Evolutionary conservation across 2,113 vertebrate species (phyloP).

Genomic region (Rhegmatorhina hoffmannsi): DNA sequence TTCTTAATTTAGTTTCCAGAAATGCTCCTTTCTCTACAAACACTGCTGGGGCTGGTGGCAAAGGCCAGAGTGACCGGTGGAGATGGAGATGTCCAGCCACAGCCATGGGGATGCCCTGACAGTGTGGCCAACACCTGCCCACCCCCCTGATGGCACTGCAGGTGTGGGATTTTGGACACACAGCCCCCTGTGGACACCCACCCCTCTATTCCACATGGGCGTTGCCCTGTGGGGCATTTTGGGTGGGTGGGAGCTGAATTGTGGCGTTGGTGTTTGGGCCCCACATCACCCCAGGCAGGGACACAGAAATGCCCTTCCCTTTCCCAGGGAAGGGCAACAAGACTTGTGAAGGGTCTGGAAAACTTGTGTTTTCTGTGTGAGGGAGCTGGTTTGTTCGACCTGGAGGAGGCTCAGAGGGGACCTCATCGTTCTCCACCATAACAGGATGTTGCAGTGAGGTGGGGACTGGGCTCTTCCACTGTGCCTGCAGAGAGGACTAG

Average conservation of each 20-base stretch:
- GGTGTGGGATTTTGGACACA: background rate
- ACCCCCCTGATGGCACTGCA: background rate
- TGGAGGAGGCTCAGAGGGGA: background rate
- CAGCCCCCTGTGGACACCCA: rapidly evolving
- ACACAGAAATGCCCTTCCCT: background rate
- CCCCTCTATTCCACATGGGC: rapidly evolving
- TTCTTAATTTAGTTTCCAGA: background rate
- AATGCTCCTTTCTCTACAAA: background rate
- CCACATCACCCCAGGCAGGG: too few species aligned
- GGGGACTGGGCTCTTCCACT: background rate
- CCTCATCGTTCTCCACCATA: background rate
- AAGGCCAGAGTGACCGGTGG: rapidly evolving
- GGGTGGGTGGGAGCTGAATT: background rate
- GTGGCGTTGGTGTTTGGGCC: background rate
- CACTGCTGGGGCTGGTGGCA: background rate
- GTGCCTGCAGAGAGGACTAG: background rate
- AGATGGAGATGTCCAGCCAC: rapidly evolving
- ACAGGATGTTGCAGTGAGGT: background rate
- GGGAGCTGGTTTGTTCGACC: background rate
- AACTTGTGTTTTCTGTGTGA: background rate
- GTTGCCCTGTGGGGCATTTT: rapidly evolving
- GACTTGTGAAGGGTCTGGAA: background rate
- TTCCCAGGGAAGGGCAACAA: background rate
- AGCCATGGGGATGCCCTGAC: background rate
- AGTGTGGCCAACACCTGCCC: rapidly evolving